Evolutionary conservation across 1,140 invertebrate genomes (phyloP).

Genomic region (Forficula auricularia): DNA sequence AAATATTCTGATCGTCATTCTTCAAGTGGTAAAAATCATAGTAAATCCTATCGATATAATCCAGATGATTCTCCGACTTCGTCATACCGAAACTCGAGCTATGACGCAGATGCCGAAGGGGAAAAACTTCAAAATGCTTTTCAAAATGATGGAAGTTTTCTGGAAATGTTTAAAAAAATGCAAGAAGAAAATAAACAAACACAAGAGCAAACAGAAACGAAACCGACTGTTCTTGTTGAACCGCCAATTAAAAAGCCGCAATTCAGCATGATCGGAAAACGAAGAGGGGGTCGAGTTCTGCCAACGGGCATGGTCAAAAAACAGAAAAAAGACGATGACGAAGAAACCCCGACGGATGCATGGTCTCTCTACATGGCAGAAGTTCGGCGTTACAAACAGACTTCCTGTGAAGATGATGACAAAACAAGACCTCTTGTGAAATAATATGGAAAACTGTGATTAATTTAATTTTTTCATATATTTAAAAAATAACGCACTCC

Average conservation of each 20-base stretch:
- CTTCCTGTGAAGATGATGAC: constrained; percentile 72
- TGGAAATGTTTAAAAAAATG: constrained; percentile 80
- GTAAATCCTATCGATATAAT: neutral
- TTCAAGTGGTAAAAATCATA: neutral
- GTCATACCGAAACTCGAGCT: neutral
- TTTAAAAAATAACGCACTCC: too few species aligned
- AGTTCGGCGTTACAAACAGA: constrained; percentile 79
- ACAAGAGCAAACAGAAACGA: constrained; percentile 4
- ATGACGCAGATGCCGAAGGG: constrained; percentile 1
- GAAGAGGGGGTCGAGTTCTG: constrained; percentile 65
- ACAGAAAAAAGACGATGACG: constrained; percentile 43
- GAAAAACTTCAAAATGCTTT: constrained; percentile 33
- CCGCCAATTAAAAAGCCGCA: neutral
- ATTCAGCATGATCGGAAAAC: constrained; percentile 52
- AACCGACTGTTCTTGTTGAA: neutral
- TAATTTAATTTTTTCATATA: constrained; percentile 2
- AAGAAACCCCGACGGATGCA: constrained; percentile 55
- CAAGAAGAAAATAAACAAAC: constrained; percentile 37
- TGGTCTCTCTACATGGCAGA: constrained; percentile 85
- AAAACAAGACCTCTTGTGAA: constrained; percentile 82
- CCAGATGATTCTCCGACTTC: neutral
- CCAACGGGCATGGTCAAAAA: constrained; percentile 83
- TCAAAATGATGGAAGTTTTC: constrained; percentile 71
- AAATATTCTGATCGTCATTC: neutral
- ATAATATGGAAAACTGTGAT: constrained; percentile 28